Base-by-base conservation (phyloP, 1,140 invertebrate genomes). In the Augochlora pura region DNA sequence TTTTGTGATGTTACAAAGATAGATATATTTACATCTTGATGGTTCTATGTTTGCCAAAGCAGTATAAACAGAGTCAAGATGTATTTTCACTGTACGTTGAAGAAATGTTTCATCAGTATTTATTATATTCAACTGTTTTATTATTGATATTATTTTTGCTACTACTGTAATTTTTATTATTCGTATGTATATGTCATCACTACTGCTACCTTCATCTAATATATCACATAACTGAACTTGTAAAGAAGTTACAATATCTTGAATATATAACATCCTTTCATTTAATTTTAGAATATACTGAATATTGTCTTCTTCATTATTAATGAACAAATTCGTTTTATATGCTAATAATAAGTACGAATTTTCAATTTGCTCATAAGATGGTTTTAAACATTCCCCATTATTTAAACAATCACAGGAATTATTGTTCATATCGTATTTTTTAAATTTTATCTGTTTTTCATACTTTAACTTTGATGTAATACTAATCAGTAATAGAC, bases 401-500 rank as follows among this genome's bases (percentile, higher is more conserved):
- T 21, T 66, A 21, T 39, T 46, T 62, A 62, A 74, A 52, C 77
- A 79, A n/a, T 79, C 39, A 42, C 77, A 79, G 14, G 23, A 16
- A 6, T 67, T 39, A 6, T 67, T 39, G 18, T 74, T 39, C 6
- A 27, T 32, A 39, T 59, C 49, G n/a, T 66, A 21, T 39, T 66
- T 18, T 9, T 25, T 23, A 16, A 78, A 78, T 38, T 46, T 25
- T 57, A 66, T 60, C 7, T 27, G 62, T 10, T 80, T 75, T 18
- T 75, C 27, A n/a, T 85, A 67, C 74, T 88, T 90, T 83, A 90
- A 91, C 77, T 90, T 88, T 42, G 92, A 78, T 32, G 88, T 81
- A 23, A 88, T 85, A 67, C 88, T 60, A 83, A 88, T 87, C 84
- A 90, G 79, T 72, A 89, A 23, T 72, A 85, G 64, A 87, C 83